A percentile compares a stretch with the other conserved stretches of the same genome.
Evolutionary conservation across 2,113 vertebrate species (phyloP).

Genomic region (Panurus biarmicus): DNA sequence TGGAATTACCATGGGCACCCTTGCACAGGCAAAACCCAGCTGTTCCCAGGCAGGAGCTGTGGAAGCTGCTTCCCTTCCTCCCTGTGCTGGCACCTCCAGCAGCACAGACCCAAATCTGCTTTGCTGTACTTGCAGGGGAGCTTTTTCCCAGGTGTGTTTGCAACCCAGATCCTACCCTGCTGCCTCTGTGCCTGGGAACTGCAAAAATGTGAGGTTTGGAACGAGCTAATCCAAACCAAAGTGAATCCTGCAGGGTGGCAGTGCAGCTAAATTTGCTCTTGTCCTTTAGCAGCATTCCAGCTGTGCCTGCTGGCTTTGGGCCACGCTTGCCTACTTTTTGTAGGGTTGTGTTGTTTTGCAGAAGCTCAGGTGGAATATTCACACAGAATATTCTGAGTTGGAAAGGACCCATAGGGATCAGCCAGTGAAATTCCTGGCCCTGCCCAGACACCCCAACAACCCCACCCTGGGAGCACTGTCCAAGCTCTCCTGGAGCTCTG

Average conservation of each 20-base stretch:
- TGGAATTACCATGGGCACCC: background rate
- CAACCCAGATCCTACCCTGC: constrained; percentile 42
- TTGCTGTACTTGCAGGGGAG: constrained; percentile 25
- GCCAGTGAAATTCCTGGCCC: too few relatives aligned
- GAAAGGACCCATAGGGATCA: background rate
- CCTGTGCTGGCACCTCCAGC: background rate
- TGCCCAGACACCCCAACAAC: background rate
- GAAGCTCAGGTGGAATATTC: background rate
- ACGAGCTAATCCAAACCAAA: background rate
- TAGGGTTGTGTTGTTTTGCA: background rate
- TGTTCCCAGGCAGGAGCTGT: background rate
- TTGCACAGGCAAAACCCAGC: background rate
- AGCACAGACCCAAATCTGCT: constrained; percentile 16
- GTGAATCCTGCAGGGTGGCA: background rate
- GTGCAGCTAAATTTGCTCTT: background rate
- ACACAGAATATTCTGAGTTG: background rate
- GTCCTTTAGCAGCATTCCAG: background rate
- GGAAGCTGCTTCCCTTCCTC: background rate
- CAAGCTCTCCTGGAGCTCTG: background rate
- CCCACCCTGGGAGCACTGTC: background rate
- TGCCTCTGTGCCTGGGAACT: background rate
- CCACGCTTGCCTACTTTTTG: background rate
- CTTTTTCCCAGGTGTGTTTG: constrained; percentile 19
- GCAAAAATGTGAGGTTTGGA: background rate
- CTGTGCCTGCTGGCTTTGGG: background rate